Base-by-base conservation (phyloP, 2,797 vertebrate species). In the Diplodus sargus region DNA sequence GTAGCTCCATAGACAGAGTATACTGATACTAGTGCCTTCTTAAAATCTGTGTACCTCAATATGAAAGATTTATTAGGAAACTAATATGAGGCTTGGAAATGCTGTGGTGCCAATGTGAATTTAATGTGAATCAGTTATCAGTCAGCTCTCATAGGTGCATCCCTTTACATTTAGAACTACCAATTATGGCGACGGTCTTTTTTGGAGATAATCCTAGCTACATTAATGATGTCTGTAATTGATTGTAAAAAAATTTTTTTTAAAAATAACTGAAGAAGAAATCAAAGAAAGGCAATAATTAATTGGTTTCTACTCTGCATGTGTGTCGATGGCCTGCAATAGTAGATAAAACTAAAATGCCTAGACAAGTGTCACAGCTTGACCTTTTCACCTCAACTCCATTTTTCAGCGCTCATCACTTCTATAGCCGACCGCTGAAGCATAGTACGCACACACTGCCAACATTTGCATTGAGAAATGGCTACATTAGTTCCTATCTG, bases 381-480 rank as follows among this genome's bases (percentile, higher is more conserved):
- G 62, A 85, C 80, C 70, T 85, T 85, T 82, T 84, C 58, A 53
- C 67, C 58, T 47, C 0, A 1, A 56, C 56, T 69, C 61, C 25
- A 80, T 88, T 72, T 56, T 59, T 81, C 78, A 72, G n/a, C 53
- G n/a, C 43, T 18, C 30, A 43, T 74, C 56, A 56, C 43, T 61
- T 76, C 48, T 23, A 49, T 28, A 56, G 70, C n/a, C 57, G 14
- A 45, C 57, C 20, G 13, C 60, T 74, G 28, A 42, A 71, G 60
- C 4, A 18, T 39, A 5, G 30, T 54, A 22, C 73, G 20, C 61
- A 23, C 61, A 56, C 25, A 66, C 25, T 30, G 58, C 47, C 49
- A 77, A 79, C 69, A 82, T 87, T 82, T 79, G 61, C 76, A 28
- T 70, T 86, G 72, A 84, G 74, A 69, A 85, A 88, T 79, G 71